Evolutionary conservation across 92 coral and sea anemone genomes (phyloP).

Genomic region (Heliopora coerulea): DNA sequence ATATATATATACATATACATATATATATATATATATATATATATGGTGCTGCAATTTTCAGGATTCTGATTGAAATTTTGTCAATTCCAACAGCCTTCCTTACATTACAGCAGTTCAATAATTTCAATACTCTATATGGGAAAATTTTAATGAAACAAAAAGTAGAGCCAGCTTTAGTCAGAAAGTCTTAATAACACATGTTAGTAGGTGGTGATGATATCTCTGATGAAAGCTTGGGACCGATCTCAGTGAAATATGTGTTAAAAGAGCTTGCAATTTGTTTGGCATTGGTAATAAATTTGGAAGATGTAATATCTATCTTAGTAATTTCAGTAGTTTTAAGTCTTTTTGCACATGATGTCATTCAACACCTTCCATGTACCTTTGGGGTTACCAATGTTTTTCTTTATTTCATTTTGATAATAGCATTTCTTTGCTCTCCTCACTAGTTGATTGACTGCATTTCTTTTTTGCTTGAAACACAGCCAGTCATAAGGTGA

Average conservation of each 20-base stretch:
- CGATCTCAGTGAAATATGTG: slow-evolving; percentile 37
- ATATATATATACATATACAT: no score
- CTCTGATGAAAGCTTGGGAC: slow-evolving; percentile 26
- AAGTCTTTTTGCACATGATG: slow-evolving; percentile 25
- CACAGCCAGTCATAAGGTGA: slow-evolving; percentile 30
- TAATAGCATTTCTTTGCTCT: slow-evolving; percentile 1
- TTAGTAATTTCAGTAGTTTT: slow-evolving; percentile 17
- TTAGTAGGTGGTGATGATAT: slow-evolving; percentile 24
- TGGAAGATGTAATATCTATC: slow-evolving; percentile 21
- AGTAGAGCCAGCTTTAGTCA: slow-evolving; percentile 22
- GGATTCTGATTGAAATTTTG: slow-evolving; percentile 21
- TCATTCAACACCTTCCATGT: slow-evolving; percentile 37
- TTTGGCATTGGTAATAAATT: slow-evolving; percentile 27
- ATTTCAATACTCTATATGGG: no score
- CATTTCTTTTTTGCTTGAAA: slow-evolving; percentile 23
- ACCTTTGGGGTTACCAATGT: no score
- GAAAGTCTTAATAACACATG: slow-evolving; percentile 17
- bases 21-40: no score
- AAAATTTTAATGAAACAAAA: background rate
- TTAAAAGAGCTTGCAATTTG: slow-evolving; percentile 33
- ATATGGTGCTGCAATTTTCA: no score
- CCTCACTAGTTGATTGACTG: background rate
- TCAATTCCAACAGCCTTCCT: slow-evolving; percentile 18
- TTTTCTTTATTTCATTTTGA: no score
- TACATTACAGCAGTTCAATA: background rate